Conservation (phyloP, 1,140 invertebrate species). For the Drosophila seguyi region DNA sequence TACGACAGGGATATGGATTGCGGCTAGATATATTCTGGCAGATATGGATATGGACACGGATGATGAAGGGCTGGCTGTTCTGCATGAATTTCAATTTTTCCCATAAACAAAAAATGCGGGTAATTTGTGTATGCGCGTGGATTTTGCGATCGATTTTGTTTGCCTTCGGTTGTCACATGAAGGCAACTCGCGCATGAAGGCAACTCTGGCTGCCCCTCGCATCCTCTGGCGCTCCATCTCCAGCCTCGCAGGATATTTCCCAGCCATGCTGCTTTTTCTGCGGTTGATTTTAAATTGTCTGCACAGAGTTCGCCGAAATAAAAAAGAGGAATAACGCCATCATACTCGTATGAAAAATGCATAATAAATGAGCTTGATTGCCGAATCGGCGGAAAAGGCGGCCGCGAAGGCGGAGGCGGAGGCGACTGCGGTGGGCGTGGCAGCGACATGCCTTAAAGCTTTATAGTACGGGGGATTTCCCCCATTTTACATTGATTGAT, state of each 20-base stretch:
- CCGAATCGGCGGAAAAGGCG: slow-evolving; percentile 35
- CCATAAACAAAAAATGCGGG: slow-evolving; percentile 78
- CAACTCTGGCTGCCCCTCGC: slow-evolving; percentile 26
- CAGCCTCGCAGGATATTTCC: slow-evolving; percentile 13
- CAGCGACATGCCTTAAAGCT: slow-evolving; percentile 54
- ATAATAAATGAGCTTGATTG: slow-evolving; percentile 80
- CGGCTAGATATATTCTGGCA: slow-evolving; percentile 33
- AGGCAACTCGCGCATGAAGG: slow-evolving; percentile 48
- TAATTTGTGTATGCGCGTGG: slow-evolving; percentile 66
- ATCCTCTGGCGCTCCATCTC: slow-evolving; percentile 2
- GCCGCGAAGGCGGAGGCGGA: not conserved
- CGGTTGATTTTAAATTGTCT: slow-evolving; percentile 78
- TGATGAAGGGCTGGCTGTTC: slow-evolving; percentile 42
- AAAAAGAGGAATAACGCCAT: slow-evolving; percentile 40
- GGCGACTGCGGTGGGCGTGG: slow-evolving; percentile 19
- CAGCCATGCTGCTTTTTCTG: slow-evolving; percentile 66
- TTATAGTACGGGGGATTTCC: slow-evolving; percentile 13
- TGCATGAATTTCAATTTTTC: slow-evolving; percentile 80
- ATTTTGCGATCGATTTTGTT: slow-evolving; percentile 48
- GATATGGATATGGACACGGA: slow-evolving; percentile 47
- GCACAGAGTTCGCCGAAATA: slow-evolving; percentile 34
- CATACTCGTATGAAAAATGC: slow-evolving; percentile 75
- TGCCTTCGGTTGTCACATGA: slow-evolving; percentile 39
- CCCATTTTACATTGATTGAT: slow-evolving; percentile 67
- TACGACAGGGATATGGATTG: slow-evolving; percentile 70